Base-by-base conservation (phyloP, 2,888 invertebrate genomes). In the Pollenia griseotomentosa region DNA sequence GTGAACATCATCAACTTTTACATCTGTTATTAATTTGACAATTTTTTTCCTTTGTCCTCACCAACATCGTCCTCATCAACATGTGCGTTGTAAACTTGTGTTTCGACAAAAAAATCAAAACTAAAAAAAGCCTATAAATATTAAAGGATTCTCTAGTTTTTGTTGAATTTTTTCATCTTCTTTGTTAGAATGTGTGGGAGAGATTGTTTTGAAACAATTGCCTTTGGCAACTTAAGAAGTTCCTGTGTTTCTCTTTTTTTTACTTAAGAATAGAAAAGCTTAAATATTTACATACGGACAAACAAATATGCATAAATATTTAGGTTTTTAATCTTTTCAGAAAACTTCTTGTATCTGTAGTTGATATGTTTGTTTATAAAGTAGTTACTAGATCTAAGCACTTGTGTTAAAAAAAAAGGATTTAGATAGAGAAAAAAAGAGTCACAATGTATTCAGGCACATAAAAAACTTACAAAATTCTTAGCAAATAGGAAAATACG, bases 11-110 rank as follows among this genome's bases (percentile, higher is more conserved):
- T 83, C 57, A 59, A 78, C 42, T 59, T 65, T 78, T 77, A 66
- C 73, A 83, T 77, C 66, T 83, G 83, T 81, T 86, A 86, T 80
- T 83, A 86, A 86, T 83, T 86, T 80, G 61, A 73, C 57, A 48
- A 75, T 75, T 80, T 83, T 74, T 66, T 12, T 0, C 0, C 53
- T 10, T 23, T 42, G 14, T 46, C 11, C n/a, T 70, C 23, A 57
- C 12, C n/a, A 4, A 33, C 55, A 23, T 46, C 40, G 51, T 59
- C 3, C 61, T 14, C 42, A 51, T 83, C 55, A 23, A 33, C 19
- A 61, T 59, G 6, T 68, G 19, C 42, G 57, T 83, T 73, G 9
- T 3, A 51, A 42, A 33, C 9, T 48, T 46, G 23, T 73, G 48
- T 66, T 73, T 44, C 46, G 70, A 44, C 1, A 48, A 57, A 57